Base-by-base conservation (phyloP, 2,797 vertebrate species). In the Ptychobarbus kaznakovi region DNA sequence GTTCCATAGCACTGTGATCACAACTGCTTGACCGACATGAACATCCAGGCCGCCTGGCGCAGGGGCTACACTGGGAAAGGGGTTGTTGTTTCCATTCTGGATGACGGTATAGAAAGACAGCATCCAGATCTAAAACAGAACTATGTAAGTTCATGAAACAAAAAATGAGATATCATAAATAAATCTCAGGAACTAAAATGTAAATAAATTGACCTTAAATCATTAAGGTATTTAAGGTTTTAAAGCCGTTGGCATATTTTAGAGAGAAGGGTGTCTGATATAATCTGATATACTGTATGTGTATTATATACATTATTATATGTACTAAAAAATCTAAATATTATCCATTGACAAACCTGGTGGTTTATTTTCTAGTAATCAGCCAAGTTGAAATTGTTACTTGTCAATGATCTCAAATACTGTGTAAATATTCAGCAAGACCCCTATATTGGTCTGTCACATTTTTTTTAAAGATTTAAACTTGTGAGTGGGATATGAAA, bases 1-100 rank as follows among this genome's bases (percentile, higher is more conserved):
- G 5, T 72, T 86, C 15, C 38, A 18, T 90, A 99, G 97, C 96
- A 95, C 91, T 97, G 97, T 95, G 96, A 95, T 20, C 95, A 96
- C 63, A 95, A 95, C 84, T 96, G 97, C 93, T 96, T 93, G 78
- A 95, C 97, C 82, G 94, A 94, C 88, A 98, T 99, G 97, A 98
- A 97, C 91, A 96, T 99, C 16, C 95, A 95, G 75, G 96, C 93
- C 65, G 97, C 97, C 89, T 99, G 98, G 98, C 96, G 93, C 86
- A 96, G 96, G 94, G 98, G 98, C 73, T 98, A 97, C 86, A 98
- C 97, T 1, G 98, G 98, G 75, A 97, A 96, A 94, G 97, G 97
- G 56, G 96, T 99, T 73, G 98, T 99, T 88, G 96, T 99, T 92
- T 97, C 98, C 84, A 96, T 99, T 92, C 93, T 99, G 89, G 97